Evolutionary conservation across 2,797 vertebrate genomes (phyloP), one percentile per base, ranked within the genome.

Genomic region (Rhinella marina): DNA sequence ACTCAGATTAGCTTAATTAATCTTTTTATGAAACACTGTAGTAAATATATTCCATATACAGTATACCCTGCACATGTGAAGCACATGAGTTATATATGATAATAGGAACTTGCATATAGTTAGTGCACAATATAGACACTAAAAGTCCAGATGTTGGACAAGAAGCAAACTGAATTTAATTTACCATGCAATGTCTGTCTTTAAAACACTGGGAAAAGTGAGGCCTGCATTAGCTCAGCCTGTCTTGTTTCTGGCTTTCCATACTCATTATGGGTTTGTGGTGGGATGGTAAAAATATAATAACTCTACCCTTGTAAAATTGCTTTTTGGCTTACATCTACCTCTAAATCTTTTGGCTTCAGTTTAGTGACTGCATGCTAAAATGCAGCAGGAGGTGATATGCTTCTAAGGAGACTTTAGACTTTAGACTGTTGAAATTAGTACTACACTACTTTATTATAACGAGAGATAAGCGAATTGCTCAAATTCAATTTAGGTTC

Each of bases 121-220:
- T 91, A 91, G 91, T 91, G 88, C 90, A 90, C 91, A 93, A 19
- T 75, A 50, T 50, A 50, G 72, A 92, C 83, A 93, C 93, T 91
- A 85, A 68, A 41, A 88, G 87, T 93, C 94, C 94, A 94, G 93
- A 94, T 94, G 93, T 93, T 91, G 91, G 88, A 92, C 92, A 88
- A 93, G 93, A 95, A 95, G 91, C 84, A 90, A 91, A 90, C 91
- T 87, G 88, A 91, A 90, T 91, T 94, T 94, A 95, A 92, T 93
- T 93, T 91, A 79, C 41, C 90, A 77, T 92, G 90, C 92, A 92
- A 81, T 84, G 14, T 88, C 83, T 32, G 23, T 41, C 82, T 86
- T 92, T 76, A 78, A 90, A 90, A 81, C 50, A 83, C 27, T 87
- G 90, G 91, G 91, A 89, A 86, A 81, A 81, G 25, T 68, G 85